Conservation (phyloP, 2,113 vertebrate genomes). For the Takifugu bimaculatus region DNA sequence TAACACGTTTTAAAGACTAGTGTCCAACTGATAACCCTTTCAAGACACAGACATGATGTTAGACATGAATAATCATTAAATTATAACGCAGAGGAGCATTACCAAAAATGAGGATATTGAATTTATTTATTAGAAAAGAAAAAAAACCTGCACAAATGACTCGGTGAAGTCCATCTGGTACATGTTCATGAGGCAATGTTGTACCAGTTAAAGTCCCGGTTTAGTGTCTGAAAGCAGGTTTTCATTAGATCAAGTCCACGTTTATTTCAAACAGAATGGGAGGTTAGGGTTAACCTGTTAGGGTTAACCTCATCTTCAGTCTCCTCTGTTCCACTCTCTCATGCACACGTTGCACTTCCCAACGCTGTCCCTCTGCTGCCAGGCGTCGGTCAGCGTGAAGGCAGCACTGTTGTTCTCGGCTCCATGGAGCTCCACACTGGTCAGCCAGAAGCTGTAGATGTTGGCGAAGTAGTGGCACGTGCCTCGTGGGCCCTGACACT, state of each 20-base stretch:
- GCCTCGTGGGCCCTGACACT: conserved; percentile 88
- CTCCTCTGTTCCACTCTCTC: conserved; percentile 56
- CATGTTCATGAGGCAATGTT: neutral
- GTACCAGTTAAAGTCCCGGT: too few relatives aligned
- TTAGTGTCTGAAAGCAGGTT: too few relatives aligned
- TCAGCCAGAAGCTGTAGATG: conserved; percentile 91
- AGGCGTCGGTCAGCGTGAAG: conserved; percentile 68
- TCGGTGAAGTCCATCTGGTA: neutral
- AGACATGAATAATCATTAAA: too few relatives aligned
- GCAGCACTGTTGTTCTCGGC: conserved; percentile 45
- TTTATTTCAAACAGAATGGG: conserved; percentile 45
- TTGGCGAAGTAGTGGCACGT: conserved; percentile 88
- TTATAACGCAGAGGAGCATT: too few relatives aligned
- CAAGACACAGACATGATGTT: too few relatives aligned
- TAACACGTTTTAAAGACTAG: too few relatives aligned
- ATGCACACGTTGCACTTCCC: conserved; percentile 87
- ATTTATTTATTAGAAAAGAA: neutral
- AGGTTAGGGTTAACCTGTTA: neutral
- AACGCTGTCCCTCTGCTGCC: conserved; percentile 71
- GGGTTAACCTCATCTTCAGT: neutral
- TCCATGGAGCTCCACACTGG: conserved; percentile 38
- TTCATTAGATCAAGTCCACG: neutral
- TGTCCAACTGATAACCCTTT: too few relatives aligned
- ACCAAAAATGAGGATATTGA: neutral
- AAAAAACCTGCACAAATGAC: neutral